Evolutionary conservation across 2,797 vertebrate genomes (phyloP), one percentile per base, ranked within the genome.

Genomic region (Enteromius trimaculatus): DNA sequence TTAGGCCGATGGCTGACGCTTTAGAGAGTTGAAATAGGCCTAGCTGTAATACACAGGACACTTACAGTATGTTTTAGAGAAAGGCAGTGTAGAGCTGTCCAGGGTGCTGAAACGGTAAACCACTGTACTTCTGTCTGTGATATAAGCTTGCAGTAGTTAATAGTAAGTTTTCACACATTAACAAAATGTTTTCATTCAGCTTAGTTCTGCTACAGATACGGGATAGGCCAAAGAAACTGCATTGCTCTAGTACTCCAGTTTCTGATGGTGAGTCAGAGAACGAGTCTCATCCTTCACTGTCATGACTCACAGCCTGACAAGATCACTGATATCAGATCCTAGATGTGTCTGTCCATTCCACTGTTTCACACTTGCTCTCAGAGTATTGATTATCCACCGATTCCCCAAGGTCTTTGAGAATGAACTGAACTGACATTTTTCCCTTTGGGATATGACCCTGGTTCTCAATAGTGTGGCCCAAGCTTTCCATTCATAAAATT

Each of bases 61-160:
- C 19, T 13, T 49, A 70, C 31, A 44, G 51, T 44, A 55, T 6
- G 31, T 39, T 55, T 42, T 14, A 69, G 31, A 55, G 14, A 69
- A 26, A 11, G 0, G 2, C 14, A 4, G 0, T 9, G 16, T 2
- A 39, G 84, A 60, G 88, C 88, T 90, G 80, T 90, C 88, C 88
- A 82, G 42, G 87, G 89, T 90, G 74, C 89, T 90, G 89, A 89
- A 89, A 4, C 64, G 21, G 2, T 70, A 58, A 55, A 70, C 44
- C 29, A 51, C 17, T 37, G 19, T 66, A 37, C 31, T 60, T 49
- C 1, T 29, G 6, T 72, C 65, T 79, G 42, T 51, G 7, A 72
- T n/a, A 31, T 31, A 37, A 34, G 0, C 3, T 1, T 21, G 21
- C 53, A 53, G 10, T 65, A 4, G 0, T 7, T 37, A n/a, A 21